Base-by-base conservation (phyloP, 2,113 vertebrate genomes). In the Condylura cristata region DNA sequence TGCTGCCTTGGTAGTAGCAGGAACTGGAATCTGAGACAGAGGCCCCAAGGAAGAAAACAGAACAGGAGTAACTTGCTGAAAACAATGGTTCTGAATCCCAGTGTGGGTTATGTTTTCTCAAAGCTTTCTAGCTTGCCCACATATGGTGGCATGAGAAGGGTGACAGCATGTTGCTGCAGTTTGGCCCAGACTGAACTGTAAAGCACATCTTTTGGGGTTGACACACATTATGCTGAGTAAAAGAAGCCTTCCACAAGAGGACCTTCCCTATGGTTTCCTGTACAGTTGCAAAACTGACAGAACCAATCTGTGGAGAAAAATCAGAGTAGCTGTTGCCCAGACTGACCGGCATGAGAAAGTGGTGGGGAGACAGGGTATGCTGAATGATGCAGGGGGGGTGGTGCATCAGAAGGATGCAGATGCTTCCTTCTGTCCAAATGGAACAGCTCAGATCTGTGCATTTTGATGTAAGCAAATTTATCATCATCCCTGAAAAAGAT, bases 251-350 rank as follows among this genome's bases (percentile, higher is more conserved):
- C 13, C 63, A 6, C 53, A 26, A 87, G 32, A 18, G n/a, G 51
- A 63, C 58, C n/a, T 8, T 53, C 12, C n/a, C 6, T 20, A 13
- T 32, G 51, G 26, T 90, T 81, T 74, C 76, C 26, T 61, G 32
- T 80, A 41, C 18, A 22, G 24, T 53, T 86, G 53, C 61, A 34
- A 68, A 90, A 63, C 51, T 48, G 81, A 68, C 71, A 34, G 32
- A 85, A 63, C 66, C 44, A 72, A 48, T 65, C 58, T 61, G 46
- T 39, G 46, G 63, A 95, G 84, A 81, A 91, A 89, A 63, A 86
- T 79, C 70, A 75, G 78, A 88, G 53, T 37, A 65, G 51, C 78
- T 10, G 0, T 70, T 65, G 68, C 86, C 22, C 68, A 41, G 8
- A 41, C 2, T 24, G 20, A 22, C 44, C n/a, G n/a, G n/a, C n/a